Evolutionary conservation across 2,888 invertebrate species (phyloP).

Genomic region (Lepidocyrtinus sp.): DNA sequence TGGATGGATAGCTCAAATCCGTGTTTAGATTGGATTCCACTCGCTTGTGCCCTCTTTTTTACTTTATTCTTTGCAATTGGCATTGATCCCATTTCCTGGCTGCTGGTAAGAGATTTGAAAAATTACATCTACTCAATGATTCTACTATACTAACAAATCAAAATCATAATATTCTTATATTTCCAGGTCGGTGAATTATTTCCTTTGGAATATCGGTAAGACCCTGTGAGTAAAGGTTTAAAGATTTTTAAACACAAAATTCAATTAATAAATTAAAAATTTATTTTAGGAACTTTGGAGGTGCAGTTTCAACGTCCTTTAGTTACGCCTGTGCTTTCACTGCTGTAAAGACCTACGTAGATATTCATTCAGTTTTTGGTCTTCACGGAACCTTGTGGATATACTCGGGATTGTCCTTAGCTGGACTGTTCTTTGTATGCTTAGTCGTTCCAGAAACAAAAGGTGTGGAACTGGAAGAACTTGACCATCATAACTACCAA

Average conservation of each 20-base stretch:
- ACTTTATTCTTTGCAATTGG: slow-evolving; percentile 62
- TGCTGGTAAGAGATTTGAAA: too few relatives aligned
- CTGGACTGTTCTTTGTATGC: slow-evolving; percentile 87
- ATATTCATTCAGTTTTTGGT: slow-evolving; percentile 83
- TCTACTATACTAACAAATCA: too few relatives aligned
- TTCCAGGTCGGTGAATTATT: slow-evolving; percentile 82
- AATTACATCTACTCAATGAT: too few relatives aligned
- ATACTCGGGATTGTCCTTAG: slow-evolving; percentile 86
- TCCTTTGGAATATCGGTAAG: slow-evolving; percentile 77
- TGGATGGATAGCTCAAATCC: slow-evolving; percentile 58
- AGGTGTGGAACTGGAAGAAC: slow-evolving; percentile 90
- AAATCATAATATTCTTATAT: slow-evolving; percentile 8
- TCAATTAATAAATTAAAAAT: too few relatives aligned
- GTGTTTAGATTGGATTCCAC: slow-evolving; percentile 29
- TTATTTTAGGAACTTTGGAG: slow-evolving; percentile 89
- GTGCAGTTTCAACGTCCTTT: slow-evolving; percentile 88
- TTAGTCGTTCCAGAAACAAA: slow-evolving; percentile 93
- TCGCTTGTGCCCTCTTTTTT: slow-evolving; percentile 31
- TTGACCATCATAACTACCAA: slow-evolving; percentile 80
- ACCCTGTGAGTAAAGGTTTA: too few relatives aligned
- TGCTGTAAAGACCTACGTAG: slow-evolving; percentile 88
- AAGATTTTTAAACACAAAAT: too few relatives aligned
- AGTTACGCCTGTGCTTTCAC: slow-evolving; percentile 90
- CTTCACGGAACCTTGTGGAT: slow-evolving; percentile 91
- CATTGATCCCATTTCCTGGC: slow-evolving; percentile 63